Evolutionary conservation across 1,140 invertebrate genomes (phyloP).

Genomic region (Drosophila ogumai): DNA sequence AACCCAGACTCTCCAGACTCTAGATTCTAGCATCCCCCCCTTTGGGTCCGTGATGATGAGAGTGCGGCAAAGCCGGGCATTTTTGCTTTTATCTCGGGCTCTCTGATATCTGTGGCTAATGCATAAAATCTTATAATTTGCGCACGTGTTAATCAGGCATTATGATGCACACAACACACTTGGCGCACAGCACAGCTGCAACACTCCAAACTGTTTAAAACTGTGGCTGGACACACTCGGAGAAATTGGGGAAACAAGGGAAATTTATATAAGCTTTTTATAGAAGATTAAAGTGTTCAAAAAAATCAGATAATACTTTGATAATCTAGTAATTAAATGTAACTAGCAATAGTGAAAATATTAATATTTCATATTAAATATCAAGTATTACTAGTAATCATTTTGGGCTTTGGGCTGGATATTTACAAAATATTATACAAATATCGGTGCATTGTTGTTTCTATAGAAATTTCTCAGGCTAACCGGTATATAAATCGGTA

Average conservation of each 20-base stretch:
- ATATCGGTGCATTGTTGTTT: no score
- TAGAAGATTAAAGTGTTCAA: no score
- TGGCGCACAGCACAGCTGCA: constrained; percentile 48
- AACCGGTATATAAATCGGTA: no score
- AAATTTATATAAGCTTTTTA: no score
- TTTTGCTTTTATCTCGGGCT: constrained; percentile 75
- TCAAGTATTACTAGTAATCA: no score
- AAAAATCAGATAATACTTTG: no score
- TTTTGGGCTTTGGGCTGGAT: no score
- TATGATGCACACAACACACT: constrained; percentile 65
- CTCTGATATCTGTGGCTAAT: constrained; percentile 81
- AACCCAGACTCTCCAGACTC: constrained; percentile 4
- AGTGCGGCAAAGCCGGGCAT: constrained; percentile 65
- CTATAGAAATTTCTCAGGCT: no score
- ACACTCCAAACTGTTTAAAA: constrained; percentile 30
- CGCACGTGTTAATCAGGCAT: constrained; percentile 83
- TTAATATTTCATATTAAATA: no score
- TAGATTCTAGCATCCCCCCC: neutral
- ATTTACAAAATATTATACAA: no score
- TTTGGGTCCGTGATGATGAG: constrained; percentile 31
- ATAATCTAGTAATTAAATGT: no score
- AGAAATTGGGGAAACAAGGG: neutral
- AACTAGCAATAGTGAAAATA: no score
- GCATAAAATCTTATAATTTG: constrained; percentile 84
- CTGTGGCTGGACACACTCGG: constrained; percentile 18